Percentiles rank a stretch among this genome's conserved stretches.
phyloP scores from a whole-genome alignment of 2,888 invertebrate genomes.

The Coelinius sp. region DNA sequence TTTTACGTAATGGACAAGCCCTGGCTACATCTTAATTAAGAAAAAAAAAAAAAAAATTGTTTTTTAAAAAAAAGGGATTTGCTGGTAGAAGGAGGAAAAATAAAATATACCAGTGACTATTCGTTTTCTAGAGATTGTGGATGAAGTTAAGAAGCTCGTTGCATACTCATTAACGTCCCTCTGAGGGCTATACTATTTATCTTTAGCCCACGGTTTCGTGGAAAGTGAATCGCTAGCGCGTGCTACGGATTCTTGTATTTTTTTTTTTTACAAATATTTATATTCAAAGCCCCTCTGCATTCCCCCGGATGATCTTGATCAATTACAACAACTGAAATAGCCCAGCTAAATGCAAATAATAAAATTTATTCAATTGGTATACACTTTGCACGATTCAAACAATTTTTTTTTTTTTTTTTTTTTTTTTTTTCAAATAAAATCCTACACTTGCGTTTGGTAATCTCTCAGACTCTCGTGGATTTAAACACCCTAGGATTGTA shows the following conservation, averaged over 20 bases:
- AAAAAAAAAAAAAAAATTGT: constrained; percentile 46
- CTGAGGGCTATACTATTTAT: constrained; percentile 54
- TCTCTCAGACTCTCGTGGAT: background rate
- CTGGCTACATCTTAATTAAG: constrained; percentile 59
- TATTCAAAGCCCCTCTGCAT: background rate
- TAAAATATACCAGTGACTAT: constrained; percentile 45
- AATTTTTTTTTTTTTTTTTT: background rate
- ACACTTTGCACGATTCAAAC: background rate
- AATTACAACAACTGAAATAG: background rate
- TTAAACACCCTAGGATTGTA: constrained; percentile 9
- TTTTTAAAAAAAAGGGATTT: background rate
- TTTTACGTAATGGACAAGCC: constrained; percentile 61
- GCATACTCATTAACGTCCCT: constrained; percentile 59
- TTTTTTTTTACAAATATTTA: background rate
- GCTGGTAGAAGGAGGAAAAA: background rate
- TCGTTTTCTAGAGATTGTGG: constrained; percentile 56
- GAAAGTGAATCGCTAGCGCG: constrained; percentile 44
- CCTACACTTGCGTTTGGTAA: constrained; percentile 6
- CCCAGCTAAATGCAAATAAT: background rate
- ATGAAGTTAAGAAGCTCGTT: constrained; percentile 56
- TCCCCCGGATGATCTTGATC: background rate
- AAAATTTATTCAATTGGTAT: background rate
- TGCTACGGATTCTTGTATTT: constrained; percentile 4
- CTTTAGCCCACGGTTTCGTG: constrained; percentile 51
- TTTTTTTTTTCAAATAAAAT: background rate